These are phyloP conservation scores for Nemotelus nigrinus DNA, from an alignment of 2,888 invertebrate genomes.

Conservation along the genomic window DNA sequence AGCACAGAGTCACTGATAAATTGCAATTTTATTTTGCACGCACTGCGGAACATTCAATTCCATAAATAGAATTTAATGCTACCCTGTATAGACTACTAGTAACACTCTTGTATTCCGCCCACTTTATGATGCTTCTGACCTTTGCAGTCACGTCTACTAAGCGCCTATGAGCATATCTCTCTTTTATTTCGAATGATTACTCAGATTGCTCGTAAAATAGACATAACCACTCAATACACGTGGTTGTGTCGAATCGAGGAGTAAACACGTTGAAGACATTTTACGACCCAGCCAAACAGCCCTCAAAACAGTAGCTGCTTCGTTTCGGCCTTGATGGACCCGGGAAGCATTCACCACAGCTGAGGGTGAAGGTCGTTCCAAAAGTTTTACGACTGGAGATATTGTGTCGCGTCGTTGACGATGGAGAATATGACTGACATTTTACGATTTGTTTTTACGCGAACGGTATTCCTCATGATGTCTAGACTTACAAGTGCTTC, in stretches of 20 bases:
- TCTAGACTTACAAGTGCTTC: not conserved
- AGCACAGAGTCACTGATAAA: too few relatives aligned
- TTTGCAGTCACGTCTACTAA: not conserved
- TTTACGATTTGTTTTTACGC: slow-evolving; percentile 41
- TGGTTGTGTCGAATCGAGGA: slow-evolving; percentile 12
- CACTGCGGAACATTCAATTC: too few relatives aligned
- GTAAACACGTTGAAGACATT: slow-evolving; percentile 34
- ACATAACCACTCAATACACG: not conserved
- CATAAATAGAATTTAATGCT: too few relatives aligned
- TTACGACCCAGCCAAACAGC: slow-evolving; percentile 27
- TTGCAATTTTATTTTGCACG: too few relatives aligned
- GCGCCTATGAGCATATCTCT: not conserved
- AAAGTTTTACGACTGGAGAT: slow-evolving; percentile 37
- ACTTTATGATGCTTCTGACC: not conserved
- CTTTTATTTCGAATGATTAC: slow-evolving; percentile 26
- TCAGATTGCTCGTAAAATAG: slow-evolving; percentile 42
- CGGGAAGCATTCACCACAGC: not conserved
- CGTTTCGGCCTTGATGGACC: not conserved
- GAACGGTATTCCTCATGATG: too few relatives aligned
- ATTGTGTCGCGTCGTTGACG: slow-evolving; percentile 9
- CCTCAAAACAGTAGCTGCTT: slow-evolving; percentile 7
- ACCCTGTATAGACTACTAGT: too few relatives aligned
- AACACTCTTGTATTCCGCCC: too few relatives aligned
- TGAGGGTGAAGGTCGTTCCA: slow-evolving; percentile 31
- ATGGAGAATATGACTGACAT: slow-evolving; percentile 18